These are phyloP conservation scores for Mactra quadrangularis DNA, from an alignment of 1,140 invertebrate species.

Conservation along the genomic window DNA sequence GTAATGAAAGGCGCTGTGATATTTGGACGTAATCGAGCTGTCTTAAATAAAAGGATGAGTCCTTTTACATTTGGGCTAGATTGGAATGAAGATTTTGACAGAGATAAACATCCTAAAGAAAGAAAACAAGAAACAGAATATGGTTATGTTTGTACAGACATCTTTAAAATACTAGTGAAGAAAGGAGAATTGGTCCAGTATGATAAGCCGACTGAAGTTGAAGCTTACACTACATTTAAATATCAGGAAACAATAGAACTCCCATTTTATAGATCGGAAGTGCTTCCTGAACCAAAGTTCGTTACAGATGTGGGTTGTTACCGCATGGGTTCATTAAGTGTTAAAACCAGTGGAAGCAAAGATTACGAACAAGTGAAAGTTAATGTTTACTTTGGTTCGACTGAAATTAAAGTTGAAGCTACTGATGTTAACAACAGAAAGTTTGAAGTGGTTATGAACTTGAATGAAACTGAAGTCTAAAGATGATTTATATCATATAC, in stretches of 20 bases:
- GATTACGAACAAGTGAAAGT: too few relatives aligned
- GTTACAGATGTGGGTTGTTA: constrained; percentile 39
- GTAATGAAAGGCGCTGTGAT: constrained; percentile 55
- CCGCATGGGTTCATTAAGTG: constrained; percentile 36
- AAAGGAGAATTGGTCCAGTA: constrained; percentile 5
- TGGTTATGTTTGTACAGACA: constrained; percentile 32
- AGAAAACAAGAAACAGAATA: constrained; percentile 35
- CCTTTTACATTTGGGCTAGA: constrained; percentile 46
- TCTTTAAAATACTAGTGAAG: constrained; percentile 29
- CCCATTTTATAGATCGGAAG: constrained; percentile 48
- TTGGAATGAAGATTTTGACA: constrained; percentile 55
- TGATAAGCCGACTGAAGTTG: constrained; percentile 15
- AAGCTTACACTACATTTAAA: constrained; percentile 37
- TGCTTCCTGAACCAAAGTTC: background rate
- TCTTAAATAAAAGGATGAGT: constrained; percentile 22
- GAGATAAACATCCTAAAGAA: background rate
- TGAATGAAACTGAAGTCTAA: too few relatives aligned
- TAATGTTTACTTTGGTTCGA: too few relatives aligned
- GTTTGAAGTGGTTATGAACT: too few relatives aligned
- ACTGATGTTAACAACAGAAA: too few relatives aligned
- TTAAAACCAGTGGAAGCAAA: background rate
- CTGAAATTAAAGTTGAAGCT: too few relatives aligned
- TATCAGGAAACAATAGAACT: constrained; percentile 35
- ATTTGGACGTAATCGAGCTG: constrained; percentile 34
- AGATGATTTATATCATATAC: too few relatives aligned